Percentiles rank a stretch among this genome's conserved stretches.
These are phyloP conservation scores for Tethea ocularis DNA, from an alignment of 2,888 invertebrate species.

Conservation along the genomic window DNA sequence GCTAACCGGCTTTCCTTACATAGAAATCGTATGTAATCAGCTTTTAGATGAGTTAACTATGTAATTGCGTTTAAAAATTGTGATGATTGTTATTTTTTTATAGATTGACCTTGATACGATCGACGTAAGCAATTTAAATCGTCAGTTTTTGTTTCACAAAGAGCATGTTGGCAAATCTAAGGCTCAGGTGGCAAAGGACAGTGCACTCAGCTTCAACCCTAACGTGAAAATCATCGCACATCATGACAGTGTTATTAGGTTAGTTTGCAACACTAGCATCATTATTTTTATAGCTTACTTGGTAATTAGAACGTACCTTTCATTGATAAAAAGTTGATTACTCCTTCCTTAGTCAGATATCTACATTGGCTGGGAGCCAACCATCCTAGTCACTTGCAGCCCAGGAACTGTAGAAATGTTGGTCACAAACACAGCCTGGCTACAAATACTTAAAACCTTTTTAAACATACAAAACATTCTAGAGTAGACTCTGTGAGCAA, in stretches of 20 bases:
- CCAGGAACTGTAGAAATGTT: too few relatives aligned
- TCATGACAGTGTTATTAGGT: slow-evolving; percentile 97
- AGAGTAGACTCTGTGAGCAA: too few relatives aligned
- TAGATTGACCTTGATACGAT: slow-evolving; percentile 99
- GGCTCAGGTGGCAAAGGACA: slow-evolving; percentile 95
- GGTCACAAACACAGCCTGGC: too few relatives aligned
- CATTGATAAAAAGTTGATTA: too few relatives aligned
- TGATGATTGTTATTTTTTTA: slow-evolving; percentile 41
- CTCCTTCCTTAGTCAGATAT: too few relatives aligned
- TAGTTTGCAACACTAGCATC: slow-evolving; percentile 45
- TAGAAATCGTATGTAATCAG: slow-evolving; percentile 92
- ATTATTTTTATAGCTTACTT: background rate
- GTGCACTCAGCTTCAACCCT: slow-evolving; percentile 94
- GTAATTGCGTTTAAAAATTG: slow-evolving; percentile 43
- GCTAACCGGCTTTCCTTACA: slow-evolving; percentile 95
- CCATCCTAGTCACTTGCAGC: too few relatives aligned
- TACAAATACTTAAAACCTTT: too few relatives aligned
- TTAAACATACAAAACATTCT: too few relatives aligned
- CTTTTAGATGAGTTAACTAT: slow-evolving; percentile 11
- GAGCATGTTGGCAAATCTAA: slow-evolving; percentile 99
- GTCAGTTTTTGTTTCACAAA: slow-evolving; percentile 99
- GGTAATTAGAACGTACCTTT: background rate
- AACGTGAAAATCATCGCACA: slow-evolving; percentile 94
- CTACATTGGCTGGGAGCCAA: too few relatives aligned
- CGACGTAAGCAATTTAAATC: slow-evolving; percentile 99